phyloP scores from a whole-genome alignment of 2,797 vertebrate species.

The Chloroceryle inda region DNA sequence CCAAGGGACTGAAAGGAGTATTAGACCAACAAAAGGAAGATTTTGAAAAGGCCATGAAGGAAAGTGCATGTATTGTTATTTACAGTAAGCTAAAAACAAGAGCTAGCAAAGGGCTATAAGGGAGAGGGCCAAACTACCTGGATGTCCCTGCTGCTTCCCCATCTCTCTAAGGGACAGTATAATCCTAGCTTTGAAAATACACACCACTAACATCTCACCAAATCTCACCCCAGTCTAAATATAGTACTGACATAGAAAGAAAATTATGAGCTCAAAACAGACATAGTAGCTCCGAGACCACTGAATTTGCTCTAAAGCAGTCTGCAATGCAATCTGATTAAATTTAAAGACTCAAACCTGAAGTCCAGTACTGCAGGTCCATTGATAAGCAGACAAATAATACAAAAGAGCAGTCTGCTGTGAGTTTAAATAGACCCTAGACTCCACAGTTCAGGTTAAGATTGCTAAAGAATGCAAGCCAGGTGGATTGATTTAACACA shows the following conservation, averaged over 20 bases:
- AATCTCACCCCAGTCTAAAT: not conserved
- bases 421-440: not conserved
- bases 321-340: constrained; percentile 22
- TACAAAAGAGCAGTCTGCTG: not conserved
- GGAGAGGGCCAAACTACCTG: rapidly evolving
- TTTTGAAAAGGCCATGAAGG: not conserved
- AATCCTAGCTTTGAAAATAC: not conserved
- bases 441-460: not conserved
- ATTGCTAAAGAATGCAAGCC: constrained; percentile 15
- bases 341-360: constrained; percentile 31
- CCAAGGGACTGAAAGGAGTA: not conserved
- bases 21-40: not conserved
- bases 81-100: not conserved
- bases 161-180: not conserved
- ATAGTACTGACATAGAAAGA: not conserved
- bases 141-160: not conserved
- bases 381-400: constrained; percentile 27
- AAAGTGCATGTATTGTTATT: not conserved
- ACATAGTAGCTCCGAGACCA: not conserved
- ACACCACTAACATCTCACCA: not conserved
- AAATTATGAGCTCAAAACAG: not conserved
- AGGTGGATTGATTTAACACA: constrained; percentile 21
- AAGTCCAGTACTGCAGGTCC: constrained; percentile 35
- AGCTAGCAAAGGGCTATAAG: not conserved
- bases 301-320: constrained; percentile 29